Conservation (phyloP, 2,888 invertebrate genomes). For the Cerastis rubricosa region DNA sequence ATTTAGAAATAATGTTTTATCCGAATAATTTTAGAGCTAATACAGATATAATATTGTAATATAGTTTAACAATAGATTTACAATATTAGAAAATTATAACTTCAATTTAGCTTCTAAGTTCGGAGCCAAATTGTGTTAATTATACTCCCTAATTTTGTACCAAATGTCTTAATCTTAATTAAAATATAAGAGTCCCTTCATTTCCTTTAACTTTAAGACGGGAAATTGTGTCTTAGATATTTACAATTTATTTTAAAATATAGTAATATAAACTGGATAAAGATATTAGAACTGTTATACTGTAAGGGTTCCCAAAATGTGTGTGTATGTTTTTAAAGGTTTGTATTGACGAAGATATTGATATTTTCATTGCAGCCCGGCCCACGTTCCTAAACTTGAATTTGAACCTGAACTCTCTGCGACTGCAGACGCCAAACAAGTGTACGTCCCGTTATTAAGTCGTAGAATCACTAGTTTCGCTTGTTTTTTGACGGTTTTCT, state of each 20-base stretch:
- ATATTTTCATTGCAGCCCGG: constrained; percentile 96
- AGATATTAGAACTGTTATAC: constrained; percentile 13
- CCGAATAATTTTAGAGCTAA: not conserved
- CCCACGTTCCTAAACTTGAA: constrained; percentile 99
- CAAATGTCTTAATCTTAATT: constrained; percentile 9
- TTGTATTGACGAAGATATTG: constrained; percentile 77
- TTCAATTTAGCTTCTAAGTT: constrained; percentile 31
- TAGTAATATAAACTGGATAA: constrained; percentile 19
- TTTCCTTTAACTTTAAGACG: constrained; percentile 34
- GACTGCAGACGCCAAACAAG: constrained; percentile 96
- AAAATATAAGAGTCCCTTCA: constrained; percentile 7
- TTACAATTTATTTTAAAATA: not conserved
- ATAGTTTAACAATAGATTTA: constrained; percentile 35
- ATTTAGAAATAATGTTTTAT: constrained; percentile 12
- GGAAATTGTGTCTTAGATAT: constrained; percentile 17
- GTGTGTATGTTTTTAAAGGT: constrained; percentile 56
- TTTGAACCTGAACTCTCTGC: constrained; percentile 97
- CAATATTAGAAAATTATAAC: constrained; percentile 3
- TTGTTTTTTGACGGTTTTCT: constrained; percentile 78
- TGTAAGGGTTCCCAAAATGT: constrained; percentile 36
- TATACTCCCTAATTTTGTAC: constrained; percentile 3
- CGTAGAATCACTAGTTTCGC: constrained; percentile 87
- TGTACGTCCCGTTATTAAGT: constrained; percentile 93
- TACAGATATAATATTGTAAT: constrained; percentile 33
- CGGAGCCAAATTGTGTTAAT: constrained; percentile 23